Conservation (phyloP, 2,797 vertebrate genomes). For the Erethizon dorsatum region DNA sequence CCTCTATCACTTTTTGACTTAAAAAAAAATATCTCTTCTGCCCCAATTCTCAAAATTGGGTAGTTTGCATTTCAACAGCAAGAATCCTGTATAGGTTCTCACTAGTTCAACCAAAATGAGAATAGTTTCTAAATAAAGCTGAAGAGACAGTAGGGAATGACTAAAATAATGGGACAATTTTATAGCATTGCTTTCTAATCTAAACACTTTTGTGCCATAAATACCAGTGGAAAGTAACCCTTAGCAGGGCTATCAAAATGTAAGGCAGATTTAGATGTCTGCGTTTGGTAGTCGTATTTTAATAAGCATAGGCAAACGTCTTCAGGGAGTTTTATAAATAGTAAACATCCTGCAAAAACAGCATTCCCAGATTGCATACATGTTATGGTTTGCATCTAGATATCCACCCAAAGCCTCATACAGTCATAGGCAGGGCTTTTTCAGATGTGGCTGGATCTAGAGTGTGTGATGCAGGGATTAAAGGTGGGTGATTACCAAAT, state of each 20-base stretch:
- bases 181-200: not conserved
- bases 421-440: not conserved
- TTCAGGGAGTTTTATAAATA: not conserved
- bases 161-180: not conserved
- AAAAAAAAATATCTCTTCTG: not conserved
- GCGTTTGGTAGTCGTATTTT: too few species aligned
- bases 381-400: not conserved
- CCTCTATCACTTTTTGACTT: not conserved
- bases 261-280: not conserved
- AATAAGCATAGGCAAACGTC: rapidly evolving
- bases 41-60: rapidly evolving
- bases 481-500: not conserved
- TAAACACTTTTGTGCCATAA: not conserved
- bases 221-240: too few species aligned
- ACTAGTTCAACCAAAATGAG: not conserved
- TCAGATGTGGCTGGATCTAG: not conserved
- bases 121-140: not conserved
- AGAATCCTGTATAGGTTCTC: not conserved
- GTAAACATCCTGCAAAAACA: not conserved
- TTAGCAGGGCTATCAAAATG: rapidly evolving
- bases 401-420: not conserved
- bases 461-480: not conserved
- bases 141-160: rapidly evolving
- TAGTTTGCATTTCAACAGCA: not conserved
- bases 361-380: not conserved